phyloP scores from a whole-genome alignment of 2,888 invertebrate genomes.

The Torymus auratus region DNA sequence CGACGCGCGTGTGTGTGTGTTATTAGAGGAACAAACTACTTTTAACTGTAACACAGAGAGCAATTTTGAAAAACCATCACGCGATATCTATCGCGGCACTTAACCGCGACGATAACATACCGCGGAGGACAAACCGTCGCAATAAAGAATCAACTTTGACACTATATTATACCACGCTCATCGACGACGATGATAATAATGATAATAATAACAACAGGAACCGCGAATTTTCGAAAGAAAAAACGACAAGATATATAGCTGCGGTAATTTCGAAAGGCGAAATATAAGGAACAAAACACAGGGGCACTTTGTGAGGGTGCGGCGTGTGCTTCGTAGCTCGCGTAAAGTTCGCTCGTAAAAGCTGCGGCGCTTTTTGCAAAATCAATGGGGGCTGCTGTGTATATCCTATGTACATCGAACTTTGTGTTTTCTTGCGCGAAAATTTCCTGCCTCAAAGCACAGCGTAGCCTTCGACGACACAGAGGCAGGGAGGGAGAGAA shows the following conservation, averaged over 20 bases:
- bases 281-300: slow-evolving; percentile 6
- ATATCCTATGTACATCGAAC: not conserved
- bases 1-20: too few relatives aligned
- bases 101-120: too few relatives aligned
- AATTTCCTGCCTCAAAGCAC: slow-evolving; percentile 25
- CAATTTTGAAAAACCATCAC: too few relatives aligned
- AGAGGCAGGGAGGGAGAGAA: too few relatives aligned
- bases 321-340: not conserved
- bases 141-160: slow-evolving; percentile 10
- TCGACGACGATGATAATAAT: too few relatives aligned
- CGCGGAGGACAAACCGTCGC: too few relatives aligned
- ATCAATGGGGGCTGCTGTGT: slow-evolving; percentile 30
- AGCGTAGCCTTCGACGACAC: not conserved
- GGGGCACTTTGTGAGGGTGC: slow-evolving; percentile 37
- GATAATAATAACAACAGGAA: slow-evolving; percentile 2
- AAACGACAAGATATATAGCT: too few relatives aligned
- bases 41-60: too few relatives aligned
- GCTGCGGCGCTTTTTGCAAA: slow-evolving; percentile 17
- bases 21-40: too few relatives aligned
- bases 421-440: slow-evolving; percentile 34
- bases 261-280: slow-evolving; percentile 13
- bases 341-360: slow-evolving; percentile 41
- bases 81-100: too few relatives aligned
- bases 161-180: too few relatives aligned
- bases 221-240: slow-evolving; percentile 15